These are phyloP conservation scores for Caradrina clavipalpis DNA, from an alignment of 2,888 invertebrate genomes.

Conservation along the genomic window DNA sequence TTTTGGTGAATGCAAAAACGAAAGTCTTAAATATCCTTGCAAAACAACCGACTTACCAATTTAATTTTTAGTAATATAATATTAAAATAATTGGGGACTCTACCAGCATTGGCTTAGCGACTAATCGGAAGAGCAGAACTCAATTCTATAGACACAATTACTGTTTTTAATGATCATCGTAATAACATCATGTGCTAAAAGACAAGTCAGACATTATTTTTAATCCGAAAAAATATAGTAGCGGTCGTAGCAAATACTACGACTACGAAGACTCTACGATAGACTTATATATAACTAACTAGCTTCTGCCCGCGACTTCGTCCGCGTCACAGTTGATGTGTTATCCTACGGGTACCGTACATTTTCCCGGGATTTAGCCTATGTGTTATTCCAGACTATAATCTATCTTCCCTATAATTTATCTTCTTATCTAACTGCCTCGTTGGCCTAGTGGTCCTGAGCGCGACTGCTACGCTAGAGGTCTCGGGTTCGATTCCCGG, in stretches of 20 bases:
- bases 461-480: too few relatives aligned
- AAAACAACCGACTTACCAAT: constrained; percentile 10
- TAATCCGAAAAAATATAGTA: constrained; percentile 1
- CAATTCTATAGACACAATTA: neutral
- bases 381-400: too few relatives aligned
- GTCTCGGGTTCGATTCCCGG: too few relatives aligned
- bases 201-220: neutral
- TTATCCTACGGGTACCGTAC: too few relatives aligned
- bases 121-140: neutral
- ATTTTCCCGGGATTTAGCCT: too few relatives aligned
- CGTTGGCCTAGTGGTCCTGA: too few relatives aligned
- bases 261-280: constrained; percentile 10
- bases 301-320: too few relatives aligned
- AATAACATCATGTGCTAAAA: neutral
- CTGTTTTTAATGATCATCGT: neutral
- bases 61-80: neutral
- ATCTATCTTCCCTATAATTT: too few relatives aligned
- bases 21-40: constrained; percentile 39
- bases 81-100: neutral
- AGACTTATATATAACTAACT: neutral
- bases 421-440: too few relatives aligned
- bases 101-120: neutral
- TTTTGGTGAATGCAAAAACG: constrained; percentile 57
- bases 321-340: too few relatives aligned
- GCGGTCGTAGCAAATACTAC: constrained; percentile 14